phyloP scores from a whole-genome alignment of 2,113 vertebrate species.

The Glaucidium brasilianum region DNA sequence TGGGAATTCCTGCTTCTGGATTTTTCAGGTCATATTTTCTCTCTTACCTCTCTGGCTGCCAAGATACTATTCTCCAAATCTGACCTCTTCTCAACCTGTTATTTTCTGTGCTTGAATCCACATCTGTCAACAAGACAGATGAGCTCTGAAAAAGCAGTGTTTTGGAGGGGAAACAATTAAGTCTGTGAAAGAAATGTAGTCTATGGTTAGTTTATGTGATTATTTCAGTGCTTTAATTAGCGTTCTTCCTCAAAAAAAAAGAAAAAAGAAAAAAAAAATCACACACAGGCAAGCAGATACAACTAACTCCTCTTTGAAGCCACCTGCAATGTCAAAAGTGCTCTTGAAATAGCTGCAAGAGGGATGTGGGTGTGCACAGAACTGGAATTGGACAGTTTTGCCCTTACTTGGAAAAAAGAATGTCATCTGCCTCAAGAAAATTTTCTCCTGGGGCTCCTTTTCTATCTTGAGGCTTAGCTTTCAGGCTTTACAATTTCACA shows the following conservation, averaged over 20 bases:
- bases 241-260: not conserved
- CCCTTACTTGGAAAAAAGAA: not conserved
- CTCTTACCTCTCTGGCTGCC: not conserved
- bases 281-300: not conserved
- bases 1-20: not conserved
- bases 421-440: not conserved
- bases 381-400: rapidly evolving
- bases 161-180: not conserved
- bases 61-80: not conserved
- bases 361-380: not conserved
- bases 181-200: not conserved
- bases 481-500: not conserved
- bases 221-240: not conserved
- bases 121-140: not conserved
- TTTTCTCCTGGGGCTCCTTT: not conserved
- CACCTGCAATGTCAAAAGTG: not conserved
- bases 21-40: not conserved
- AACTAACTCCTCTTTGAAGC: not conserved
- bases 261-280: not conserved
- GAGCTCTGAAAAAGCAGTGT: not conserved
- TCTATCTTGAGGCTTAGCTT: not conserved
- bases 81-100: not conserved
- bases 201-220: not conserved
- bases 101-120: not conserved
- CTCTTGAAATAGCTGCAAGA: not conserved